Conservation (phyloP, 2,797 vertebrate genomes). For the Amblyopsis hoosieri region DNA sequence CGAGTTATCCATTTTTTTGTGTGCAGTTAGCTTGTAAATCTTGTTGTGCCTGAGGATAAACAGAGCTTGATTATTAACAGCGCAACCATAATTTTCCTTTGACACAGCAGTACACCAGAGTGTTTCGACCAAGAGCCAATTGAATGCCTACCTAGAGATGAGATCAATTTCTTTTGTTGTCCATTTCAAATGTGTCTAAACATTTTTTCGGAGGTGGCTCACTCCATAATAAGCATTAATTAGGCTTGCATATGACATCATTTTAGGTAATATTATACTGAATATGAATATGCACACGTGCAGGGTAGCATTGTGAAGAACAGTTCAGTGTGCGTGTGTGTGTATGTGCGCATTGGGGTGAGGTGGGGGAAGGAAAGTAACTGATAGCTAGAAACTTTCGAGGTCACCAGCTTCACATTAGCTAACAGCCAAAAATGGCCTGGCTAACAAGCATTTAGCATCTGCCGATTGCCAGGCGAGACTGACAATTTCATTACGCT, state of each 20-base stretch:
- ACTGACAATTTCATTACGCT: constrained; percentile 95
- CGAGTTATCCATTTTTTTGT: constrained; percentile 35
- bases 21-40: constrained; percentile 43
- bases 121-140: not conserved
- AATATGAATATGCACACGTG: not conserved
- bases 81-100: constrained; percentile 32
- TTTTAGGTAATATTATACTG: not conserved
- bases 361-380: constrained; percentile 50
- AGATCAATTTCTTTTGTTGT: no score
- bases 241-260: not conserved
- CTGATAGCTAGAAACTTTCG: constrained; percentile 69
- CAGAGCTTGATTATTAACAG: constrained; percentile 29
- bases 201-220: not conserved
- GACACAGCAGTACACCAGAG: constrained; percentile 6
- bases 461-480: constrained; percentile 85
- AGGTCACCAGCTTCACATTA: constrained; percentile 84
- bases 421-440: constrained; percentile 87
- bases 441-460: constrained; percentile 87
- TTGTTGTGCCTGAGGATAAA: constrained; percentile 40
- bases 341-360: constrained; percentile 24
- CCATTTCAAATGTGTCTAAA: no score
- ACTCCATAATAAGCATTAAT: constrained; percentile 1
- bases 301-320: constrained; percentile 16
- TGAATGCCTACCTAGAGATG: no score
- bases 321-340: constrained; percentile 78